These are phyloP conservation scores for Microtus montanus DNA, from an alignment of 2,113 vertebrate species.

Conservation along the genomic window DNA sequence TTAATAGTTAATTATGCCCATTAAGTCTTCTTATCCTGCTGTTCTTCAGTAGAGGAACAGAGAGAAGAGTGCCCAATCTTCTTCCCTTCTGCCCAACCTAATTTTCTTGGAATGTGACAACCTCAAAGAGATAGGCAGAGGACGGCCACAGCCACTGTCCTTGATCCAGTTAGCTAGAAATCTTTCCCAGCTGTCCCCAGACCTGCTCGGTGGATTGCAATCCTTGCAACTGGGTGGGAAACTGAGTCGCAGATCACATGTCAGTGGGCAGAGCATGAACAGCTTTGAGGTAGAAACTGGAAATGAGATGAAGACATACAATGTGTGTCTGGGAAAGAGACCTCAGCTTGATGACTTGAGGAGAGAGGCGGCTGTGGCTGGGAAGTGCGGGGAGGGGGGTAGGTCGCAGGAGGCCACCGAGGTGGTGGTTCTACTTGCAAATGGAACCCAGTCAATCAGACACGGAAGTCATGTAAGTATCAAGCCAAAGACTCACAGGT, in stretches of 20 bases:
- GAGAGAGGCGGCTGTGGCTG: background rate
- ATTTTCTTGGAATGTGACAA: background rate
- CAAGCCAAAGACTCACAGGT: conserved; percentile 30
- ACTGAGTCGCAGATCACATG: background rate
- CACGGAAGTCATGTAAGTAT: background rate
- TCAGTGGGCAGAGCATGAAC: background rate
- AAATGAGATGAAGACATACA: background rate
- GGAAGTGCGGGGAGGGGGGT: too few relatives aligned
- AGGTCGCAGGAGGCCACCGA: background rate
- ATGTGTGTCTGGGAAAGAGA: background rate
- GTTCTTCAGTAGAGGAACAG: background rate
- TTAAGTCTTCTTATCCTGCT: background rate
- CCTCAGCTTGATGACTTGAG: background rate
- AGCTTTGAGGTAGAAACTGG: conserved; percentile 2
- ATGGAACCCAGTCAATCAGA: conserved; percentile 44
- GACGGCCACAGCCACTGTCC: background rate
- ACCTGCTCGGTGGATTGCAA: background rate
- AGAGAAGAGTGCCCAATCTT: background rate
- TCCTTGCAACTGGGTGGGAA: background rate
- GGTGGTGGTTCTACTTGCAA: conserved; percentile 54
- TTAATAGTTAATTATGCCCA: background rate
- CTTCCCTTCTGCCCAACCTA: background rate
- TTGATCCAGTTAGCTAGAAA: background rate
- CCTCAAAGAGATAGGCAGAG: background rate
- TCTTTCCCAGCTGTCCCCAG: background rate